These are phyloP conservation scores for Leucania comma DNA, from an alignment of 2,888 invertebrate species.

Conservation along the genomic window DNA sequence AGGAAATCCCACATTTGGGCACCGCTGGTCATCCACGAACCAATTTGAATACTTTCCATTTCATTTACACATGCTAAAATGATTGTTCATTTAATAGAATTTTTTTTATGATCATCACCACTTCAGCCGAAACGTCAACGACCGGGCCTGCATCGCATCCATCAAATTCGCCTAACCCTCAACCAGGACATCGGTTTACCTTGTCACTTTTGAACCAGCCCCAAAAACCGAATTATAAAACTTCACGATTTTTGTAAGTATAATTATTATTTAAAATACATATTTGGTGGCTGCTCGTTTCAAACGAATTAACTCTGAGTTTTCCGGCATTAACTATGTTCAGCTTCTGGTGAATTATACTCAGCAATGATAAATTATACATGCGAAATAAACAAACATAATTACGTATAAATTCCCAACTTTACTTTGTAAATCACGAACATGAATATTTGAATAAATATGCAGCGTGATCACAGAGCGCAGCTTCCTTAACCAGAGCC, in stretches of 20 bases:
- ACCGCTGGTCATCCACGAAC: conserved; percentile 5
- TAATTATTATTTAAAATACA: conserved; percentile 27
- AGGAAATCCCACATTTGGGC: conserved; percentile 56
- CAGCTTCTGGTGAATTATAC: conserved; percentile 67
- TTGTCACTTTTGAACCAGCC: too few relatives aligned
- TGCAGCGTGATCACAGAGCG: conserved; percentile 66
- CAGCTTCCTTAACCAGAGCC: conserved; percentile 71
- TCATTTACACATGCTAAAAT: conserved; percentile 28
- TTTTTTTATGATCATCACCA: not conserved
- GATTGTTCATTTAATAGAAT: not conserved
- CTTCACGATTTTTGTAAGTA: conserved; percentile 1
- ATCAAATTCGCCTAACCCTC: too few relatives aligned
- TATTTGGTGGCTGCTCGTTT: conserved; percentile 45
- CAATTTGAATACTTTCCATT: conserved; percentile 58
- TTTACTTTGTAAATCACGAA: conserved; percentile 69
- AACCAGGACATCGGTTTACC: too few relatives aligned
- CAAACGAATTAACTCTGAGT: conserved; percentile 54
- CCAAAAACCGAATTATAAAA: not conserved
- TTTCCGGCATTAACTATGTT: conserved; percentile 65
- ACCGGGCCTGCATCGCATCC: too few relatives aligned
- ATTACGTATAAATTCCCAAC: conserved; percentile 65
- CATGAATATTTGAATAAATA: conserved; percentile 66
- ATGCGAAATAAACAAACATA: conserved; percentile 61
- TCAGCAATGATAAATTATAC: conserved; percentile 59
- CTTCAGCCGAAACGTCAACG: too few relatives aligned